Evolutionary conservation across 2,797 vertebrate species (phyloP).

Genomic region (Xenopus petersii): DNA sequence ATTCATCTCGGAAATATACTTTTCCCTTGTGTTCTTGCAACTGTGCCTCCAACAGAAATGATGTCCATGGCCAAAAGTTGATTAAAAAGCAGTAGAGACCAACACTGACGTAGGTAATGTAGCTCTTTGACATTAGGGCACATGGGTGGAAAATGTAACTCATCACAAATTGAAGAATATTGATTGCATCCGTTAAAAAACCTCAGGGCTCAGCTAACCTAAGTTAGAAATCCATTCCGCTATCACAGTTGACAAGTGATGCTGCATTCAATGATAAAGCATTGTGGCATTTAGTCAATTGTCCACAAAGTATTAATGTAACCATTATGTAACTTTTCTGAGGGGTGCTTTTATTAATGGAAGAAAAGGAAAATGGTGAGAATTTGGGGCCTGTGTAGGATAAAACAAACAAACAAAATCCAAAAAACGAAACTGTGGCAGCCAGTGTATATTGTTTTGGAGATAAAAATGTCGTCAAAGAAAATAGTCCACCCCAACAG

Average conservation of each 20-base stretch:
- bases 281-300: constrained; percentile 31
- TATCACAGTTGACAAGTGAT: constrained; percentile 17
- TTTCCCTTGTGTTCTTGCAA: background rate
- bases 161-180: constrained; percentile 28
- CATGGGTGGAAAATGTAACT: constrained; percentile 26
- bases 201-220: constrained; percentile 21
- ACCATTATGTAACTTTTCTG: constrained; percentile 18
- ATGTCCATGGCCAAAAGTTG: background rate
- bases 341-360: too few relatives aligned
- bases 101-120: constrained; percentile 31
- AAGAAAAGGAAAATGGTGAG: too few relatives aligned
- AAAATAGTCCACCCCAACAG: too few relatives aligned
- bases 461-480: too few relatives aligned
- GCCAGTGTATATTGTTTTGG: too few relatives aligned
- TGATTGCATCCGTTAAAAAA: constrained; percentile 9
- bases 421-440: too few relatives aligned
- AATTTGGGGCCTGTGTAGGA: too few relatives aligned
- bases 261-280: background rate
- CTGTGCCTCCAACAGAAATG: background rate
- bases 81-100: constrained; percentile 1
- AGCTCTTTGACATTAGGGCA: constrained; percentile 7
- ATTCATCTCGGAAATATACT: constrained; percentile 27
- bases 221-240: constrained; percentile 31
- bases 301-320: constrained; percentile 3
- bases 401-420: too few relatives aligned